Evolutionary conservation across 2,797 vertebrate species (phyloP).

Genomic region (Paguma larvata): DNA sequence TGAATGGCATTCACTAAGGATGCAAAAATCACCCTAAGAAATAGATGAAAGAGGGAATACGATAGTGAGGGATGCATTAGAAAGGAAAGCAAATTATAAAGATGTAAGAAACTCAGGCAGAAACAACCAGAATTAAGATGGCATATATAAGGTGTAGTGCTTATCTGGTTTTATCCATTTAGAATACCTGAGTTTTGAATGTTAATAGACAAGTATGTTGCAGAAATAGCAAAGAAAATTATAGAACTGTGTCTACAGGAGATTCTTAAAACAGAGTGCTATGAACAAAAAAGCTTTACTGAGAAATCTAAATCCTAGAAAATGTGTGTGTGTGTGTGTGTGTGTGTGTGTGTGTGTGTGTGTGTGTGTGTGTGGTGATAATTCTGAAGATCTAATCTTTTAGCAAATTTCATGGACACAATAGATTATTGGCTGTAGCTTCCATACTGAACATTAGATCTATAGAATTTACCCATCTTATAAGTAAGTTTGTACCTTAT

Average conservation of each 20-base stretch:
- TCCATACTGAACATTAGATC: background rate
- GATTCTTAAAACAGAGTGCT: background rate
- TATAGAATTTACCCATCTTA: background rate
- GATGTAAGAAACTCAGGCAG: background rate
- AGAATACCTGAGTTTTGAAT: background rate
- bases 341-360: background rate
- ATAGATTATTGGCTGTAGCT: background rate
- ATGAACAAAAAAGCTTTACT: background rate
- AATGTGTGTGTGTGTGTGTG: background rate
- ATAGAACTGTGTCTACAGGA: background rate
- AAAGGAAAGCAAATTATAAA: background rate
- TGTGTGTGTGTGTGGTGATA: background rate
- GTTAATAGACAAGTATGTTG: background rate
- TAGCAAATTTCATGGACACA: background rate
- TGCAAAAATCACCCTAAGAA: slow-evolving; percentile 52
- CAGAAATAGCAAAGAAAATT: background rate
- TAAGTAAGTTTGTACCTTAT: background rate
- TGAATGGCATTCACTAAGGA: slow-evolving; percentile 26
- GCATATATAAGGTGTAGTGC: background rate
- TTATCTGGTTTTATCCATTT: slow-evolving; percentile 23
- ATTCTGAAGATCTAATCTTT: background rate
- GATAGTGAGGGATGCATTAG: background rate
- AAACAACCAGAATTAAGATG: background rate
- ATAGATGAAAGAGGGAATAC: background rate
- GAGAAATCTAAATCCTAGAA: slow-evolving; percentile 7